These are phyloP conservation scores for Musca domestica DNA, from an alignment of 1,140 invertebrate genomes.

Conservation along the genomic window DNA sequence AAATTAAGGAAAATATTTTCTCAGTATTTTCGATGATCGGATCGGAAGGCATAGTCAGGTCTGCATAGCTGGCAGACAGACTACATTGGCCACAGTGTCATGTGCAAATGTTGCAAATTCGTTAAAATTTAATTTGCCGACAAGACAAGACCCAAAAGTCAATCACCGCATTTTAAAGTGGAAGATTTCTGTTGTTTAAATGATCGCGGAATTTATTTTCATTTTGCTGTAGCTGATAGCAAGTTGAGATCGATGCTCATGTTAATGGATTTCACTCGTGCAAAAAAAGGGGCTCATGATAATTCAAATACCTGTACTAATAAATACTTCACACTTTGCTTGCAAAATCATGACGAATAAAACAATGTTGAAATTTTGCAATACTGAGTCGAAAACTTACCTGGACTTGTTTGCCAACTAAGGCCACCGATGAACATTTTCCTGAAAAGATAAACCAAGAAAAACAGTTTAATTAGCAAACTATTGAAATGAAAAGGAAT, in stretches of 20 bases:
- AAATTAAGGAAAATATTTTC: no score
- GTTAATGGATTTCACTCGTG: background rate
- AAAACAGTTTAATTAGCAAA: constrained; percentile 23
- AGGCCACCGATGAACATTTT: constrained; percentile 99
- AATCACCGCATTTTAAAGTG: background rate
- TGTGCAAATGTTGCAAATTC: constrained; percentile 18
- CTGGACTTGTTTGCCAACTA: constrained; percentile 99
- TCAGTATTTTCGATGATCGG: no score
- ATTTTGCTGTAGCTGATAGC: no score
- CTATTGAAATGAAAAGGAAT: constrained; percentile 63
- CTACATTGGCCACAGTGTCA: background rate
- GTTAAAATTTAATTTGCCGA: constrained; percentile 19
- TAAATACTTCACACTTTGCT: constrained; percentile 10
- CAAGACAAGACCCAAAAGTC: constrained; percentile 14
- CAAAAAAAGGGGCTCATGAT: background rate
- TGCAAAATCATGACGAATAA: background rate
- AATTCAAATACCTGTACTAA: background rate
- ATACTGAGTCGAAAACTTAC: constrained; percentile 62
- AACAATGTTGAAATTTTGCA: no score
- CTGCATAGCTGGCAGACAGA: no score
- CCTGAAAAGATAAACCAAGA: constrained; percentile 68
- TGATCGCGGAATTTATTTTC: no score
- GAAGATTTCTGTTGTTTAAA: background rate
- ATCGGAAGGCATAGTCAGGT: no score
- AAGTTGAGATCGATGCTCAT: background rate